Percentiles rank a stretch among this genome's conserved stretches.
These are phyloP conservation scores for Peromyscus melanophrys DNA, from an alignment of 2,797 vertebrate genomes.

Conservation along the genomic window DNA sequence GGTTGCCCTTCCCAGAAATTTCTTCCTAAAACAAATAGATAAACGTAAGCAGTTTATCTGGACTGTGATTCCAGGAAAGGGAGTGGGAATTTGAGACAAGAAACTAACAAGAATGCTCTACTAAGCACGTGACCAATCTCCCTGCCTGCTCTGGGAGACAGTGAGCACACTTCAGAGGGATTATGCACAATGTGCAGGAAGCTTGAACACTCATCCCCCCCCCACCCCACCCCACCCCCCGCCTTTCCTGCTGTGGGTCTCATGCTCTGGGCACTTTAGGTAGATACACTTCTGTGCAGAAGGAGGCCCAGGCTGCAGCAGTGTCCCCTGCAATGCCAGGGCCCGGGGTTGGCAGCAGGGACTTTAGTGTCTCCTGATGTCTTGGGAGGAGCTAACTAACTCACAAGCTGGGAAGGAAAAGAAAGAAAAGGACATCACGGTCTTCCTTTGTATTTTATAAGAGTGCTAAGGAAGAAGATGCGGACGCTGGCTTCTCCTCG, in stretches of 20 bases:
- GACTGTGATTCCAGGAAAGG: background rate
- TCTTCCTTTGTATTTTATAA: background rate
- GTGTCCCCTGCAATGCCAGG: rapidly evolving
- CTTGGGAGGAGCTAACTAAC: background rate
- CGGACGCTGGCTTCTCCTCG: background rate
- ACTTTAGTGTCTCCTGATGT: background rate
- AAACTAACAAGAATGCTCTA: background rate
- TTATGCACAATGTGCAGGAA: background rate
- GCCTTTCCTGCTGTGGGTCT: background rate
- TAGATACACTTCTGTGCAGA: background rate
- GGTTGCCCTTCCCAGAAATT: background rate
- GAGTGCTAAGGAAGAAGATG: background rate
- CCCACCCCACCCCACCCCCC: background rate
- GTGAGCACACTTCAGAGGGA: background rate
- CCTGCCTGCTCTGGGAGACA: background rate
- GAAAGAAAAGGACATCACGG: background rate
- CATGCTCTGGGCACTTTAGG: background rate
- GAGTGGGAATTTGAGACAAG: background rate
- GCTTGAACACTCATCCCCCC: background rate
- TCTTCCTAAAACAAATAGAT: background rate
- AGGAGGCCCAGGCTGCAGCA: background rate
- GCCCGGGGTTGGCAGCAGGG: background rate
- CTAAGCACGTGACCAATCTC: background rate
- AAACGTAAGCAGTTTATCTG: background rate
- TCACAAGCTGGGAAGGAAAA: background rate